Evolutionary conservation across 1,140 invertebrate genomes (phyloP).

Genomic region (Ephestia elutella): DNA sequence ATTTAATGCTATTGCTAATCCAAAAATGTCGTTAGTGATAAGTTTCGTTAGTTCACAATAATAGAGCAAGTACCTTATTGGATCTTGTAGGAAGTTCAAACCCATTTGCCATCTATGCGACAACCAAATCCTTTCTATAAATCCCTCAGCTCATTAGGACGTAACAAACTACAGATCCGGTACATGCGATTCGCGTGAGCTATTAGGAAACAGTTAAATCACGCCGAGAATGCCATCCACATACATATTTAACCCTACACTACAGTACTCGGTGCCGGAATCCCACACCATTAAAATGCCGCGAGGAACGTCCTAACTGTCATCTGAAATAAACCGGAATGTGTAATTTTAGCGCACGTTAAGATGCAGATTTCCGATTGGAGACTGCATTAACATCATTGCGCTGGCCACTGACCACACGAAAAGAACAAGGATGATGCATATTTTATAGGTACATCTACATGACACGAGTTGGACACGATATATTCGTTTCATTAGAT

Average conservation of each 20-base stretch:
- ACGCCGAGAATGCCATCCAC: slow-evolving; percentile 5
- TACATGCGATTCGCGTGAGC: neutral
- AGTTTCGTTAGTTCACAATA: no score
- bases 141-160: neutral
- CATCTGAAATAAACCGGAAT: slow-evolving; percentile 52
- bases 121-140: neutral
- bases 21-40: no score
- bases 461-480: no score
- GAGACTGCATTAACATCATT: no score
- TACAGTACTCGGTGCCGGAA: slow-evolving; percentile 12
- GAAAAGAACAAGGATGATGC: no score
- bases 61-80: no score
- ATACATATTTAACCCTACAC: slow-evolving; percentile 8
- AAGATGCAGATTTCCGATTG: neutral
- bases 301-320: slow-evolving; percentile 22
- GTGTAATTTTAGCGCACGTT: slow-evolving; percentile 39
- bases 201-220: slow-evolving; percentile 2
- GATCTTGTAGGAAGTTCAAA: neutral
- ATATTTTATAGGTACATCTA: no score
- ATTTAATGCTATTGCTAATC: no score
- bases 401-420: no score
- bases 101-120: neutral
- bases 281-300: slow-evolving; percentile 45
- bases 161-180: neutral
- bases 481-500: no score